A percentile compares a stretch with the other conserved stretches of the same genome.
Conservation (phyloP, 2,888 invertebrate species). For the Craniophora ligustri region DNA sequence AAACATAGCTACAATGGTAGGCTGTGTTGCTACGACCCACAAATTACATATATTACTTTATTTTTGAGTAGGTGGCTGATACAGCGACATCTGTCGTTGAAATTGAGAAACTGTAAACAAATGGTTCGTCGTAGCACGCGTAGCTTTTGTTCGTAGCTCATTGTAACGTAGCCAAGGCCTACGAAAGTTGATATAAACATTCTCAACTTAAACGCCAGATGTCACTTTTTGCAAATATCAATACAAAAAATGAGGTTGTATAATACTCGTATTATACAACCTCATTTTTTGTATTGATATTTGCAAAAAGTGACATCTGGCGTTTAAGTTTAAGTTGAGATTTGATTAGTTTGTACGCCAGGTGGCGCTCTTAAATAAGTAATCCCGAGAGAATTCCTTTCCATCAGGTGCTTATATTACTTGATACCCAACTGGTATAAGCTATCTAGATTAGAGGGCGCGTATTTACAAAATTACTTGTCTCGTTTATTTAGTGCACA, state of each 20-base stretch:
- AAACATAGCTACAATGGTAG: too few relatives aligned
- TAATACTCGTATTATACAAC: too few relatives aligned
- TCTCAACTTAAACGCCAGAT: slow-evolving; percentile 12
- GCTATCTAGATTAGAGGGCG: slow-evolving; percentile 24
- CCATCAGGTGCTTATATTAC: too few relatives aligned
- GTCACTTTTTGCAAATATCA: slow-evolving; percentile 13
- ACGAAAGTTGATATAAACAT: not conserved
- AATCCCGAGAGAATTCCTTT: too few relatives aligned
- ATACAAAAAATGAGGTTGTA: not conserved
- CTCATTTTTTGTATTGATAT: not conserved
- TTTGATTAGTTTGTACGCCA: too few relatives aligned
- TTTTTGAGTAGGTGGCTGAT: too few relatives aligned
- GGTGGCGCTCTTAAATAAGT: too few relatives aligned
- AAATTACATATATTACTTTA: too few relatives aligned
- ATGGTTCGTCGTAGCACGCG: not conserved
- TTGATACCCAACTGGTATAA: not conserved
- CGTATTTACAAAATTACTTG: not conserved
- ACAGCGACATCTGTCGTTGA: not conserved
- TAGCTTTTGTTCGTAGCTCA: not conserved
- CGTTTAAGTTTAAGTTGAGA: not conserved
- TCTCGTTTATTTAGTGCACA: not conserved
- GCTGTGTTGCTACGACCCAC: too few relatives aligned
- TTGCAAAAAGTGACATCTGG: slow-evolving; percentile 33
- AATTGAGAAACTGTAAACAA: not conserved
- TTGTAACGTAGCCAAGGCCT: not conserved